phyloP scores from a whole-genome alignment of 2,888 invertebrate genomes.

The Schrankia costaestrigalis region DNA sequence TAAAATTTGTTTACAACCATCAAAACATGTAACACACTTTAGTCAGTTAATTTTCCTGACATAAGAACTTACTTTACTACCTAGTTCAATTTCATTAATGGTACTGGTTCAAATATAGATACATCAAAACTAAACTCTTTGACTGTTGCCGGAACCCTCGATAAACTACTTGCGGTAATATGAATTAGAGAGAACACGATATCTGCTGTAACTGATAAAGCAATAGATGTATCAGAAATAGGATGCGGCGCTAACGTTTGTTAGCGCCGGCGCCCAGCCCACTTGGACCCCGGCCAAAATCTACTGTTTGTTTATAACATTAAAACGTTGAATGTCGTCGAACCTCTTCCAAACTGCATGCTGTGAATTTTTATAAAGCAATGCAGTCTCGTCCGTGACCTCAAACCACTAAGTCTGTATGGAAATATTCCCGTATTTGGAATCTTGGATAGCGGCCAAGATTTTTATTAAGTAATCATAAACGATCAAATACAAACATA shows the following conservation, averaged over 20 bases:
- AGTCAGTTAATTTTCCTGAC: too few relatives aligned
- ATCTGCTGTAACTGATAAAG: constrained; percentile 43
- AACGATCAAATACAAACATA: constrained; percentile 11
- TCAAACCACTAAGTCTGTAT: neutral
- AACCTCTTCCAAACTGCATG: constrained; percentile 19
- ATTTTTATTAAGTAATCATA: constrained; percentile 11
- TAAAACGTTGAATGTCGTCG: constrained; percentile 45
- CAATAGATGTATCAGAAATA: constrained; percentile 53
- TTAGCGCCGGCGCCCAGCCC: constrained; percentile 69
- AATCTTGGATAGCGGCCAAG: constrained; percentile 4
- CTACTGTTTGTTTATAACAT: constrained; percentile 74
- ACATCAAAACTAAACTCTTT: too few relatives aligned
- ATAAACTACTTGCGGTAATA: constrained; percentile 1
- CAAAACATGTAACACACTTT: too few relatives aligned
- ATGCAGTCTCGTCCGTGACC: constrained; percentile 6
- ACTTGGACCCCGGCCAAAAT: constrained; percentile 66
- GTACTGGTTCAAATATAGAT: too few relatives aligned
- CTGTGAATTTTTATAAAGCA: constrained; percentile 17
- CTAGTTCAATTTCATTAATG: too few relatives aligned
- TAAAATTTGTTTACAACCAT: too few relatives aligned
- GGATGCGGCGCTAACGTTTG: constrained; percentile 44
- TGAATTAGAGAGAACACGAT: constrained; percentile 33
- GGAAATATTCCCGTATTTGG: constrained; percentile 7
- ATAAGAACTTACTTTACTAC: too few relatives aligned
- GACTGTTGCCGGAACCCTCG: too few relatives aligned